Base-by-base conservation (phyloP, 2,113 vertebrate genomes). In the Falcunculus frontatus region DNA sequence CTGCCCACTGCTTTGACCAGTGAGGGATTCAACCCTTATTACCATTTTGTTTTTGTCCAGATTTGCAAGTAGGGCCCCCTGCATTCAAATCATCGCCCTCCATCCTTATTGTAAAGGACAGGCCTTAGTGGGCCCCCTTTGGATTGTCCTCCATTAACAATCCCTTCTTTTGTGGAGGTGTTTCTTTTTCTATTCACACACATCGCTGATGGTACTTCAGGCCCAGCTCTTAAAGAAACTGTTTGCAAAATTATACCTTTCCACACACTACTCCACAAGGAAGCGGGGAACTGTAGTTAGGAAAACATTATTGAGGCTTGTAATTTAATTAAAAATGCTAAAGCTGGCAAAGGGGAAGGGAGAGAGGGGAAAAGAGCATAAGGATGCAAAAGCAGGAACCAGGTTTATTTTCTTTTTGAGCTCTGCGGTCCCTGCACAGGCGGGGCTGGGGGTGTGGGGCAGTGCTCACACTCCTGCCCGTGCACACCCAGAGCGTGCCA, bases 231-330 rank as follows among this genome's bases (percentile, higher is more conserved):
- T 98, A 98, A 97, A 98, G 98, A 98, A 98, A 98, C 96, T 98
- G 98, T 99, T 99, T 99, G 98, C 98, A 98, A 98, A 99, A 98
- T 99, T 98, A 98, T 97, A 98, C 98, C 98, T 98, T 98, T 98
- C 98, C 93, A 76, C 98, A 94, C 73, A 87, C 95, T 97, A 96
- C 98, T 98, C 98, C 97, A 97, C 98, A 98, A 97, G 98, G 98
- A 98, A 96, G 97, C 79, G 0, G 65, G 87, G 91, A 95, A 73
- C 93, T 88, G 92, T 50, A 90, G 93, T 94, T 97, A 97, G 91
- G 82, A 95, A 97, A 97, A 98, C 92, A 95, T 96, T 96, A 90
- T 96, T 95, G 96, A 95, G 92, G 76, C 84, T 95, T 50, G 85
- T 97, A 97, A 98, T 97, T 97, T 94, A 95, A 95, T 97, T 97